Evolutionary conservation across 2,113 vertebrate species (phyloP), one percentile per base, ranked within the genome.

Genomic region (Herpailurus yagouaroundi): DNA sequence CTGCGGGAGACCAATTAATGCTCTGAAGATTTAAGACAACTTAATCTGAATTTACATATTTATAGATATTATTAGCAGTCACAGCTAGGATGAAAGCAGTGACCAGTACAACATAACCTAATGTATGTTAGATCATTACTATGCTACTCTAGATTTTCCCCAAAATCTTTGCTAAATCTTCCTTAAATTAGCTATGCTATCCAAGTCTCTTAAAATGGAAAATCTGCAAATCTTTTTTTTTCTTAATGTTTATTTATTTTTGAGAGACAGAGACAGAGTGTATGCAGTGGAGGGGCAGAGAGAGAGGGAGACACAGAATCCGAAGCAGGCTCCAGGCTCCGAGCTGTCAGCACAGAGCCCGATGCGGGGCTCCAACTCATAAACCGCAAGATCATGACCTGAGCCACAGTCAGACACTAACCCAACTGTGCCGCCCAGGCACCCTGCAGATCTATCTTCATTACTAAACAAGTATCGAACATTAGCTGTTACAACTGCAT

Each of bases 401-500:
- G 57, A 60, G 57, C 57, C 57, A 23, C 9, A 23, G 57, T 60
- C 8, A 8, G 21, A 60, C 57, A 23, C 57, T 60, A 9, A 60
- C 21, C 57, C 21, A 9, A 25, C 57, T 60, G 57, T 23, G 57
- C 57, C 3, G 23, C 57, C 57, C 57, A 25, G 57, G 57, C 7
- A 0, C 21, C 57, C 36, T 57, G 19, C 2, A 91, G 31, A 18
- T 76, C 7, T 50, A 10, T 57, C 27, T 45, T 71, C 73, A 81
- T 57, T 29, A 69, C 41, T 38, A 80, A 48, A 33, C 50, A 84
- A 38, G 31, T 10, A 36, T 5, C 50, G 50, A 84, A 55, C 29
- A 0, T n/a, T 8, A 63, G 21, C 36, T 48, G 5, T 15, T 50
- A 13, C 2, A 41, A 27, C 1, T 36, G 21, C 12, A 15, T 0